phyloP scores from a whole-genome alignment of 2,888 invertebrate species.

The Drosophila quinaria region DNA sequence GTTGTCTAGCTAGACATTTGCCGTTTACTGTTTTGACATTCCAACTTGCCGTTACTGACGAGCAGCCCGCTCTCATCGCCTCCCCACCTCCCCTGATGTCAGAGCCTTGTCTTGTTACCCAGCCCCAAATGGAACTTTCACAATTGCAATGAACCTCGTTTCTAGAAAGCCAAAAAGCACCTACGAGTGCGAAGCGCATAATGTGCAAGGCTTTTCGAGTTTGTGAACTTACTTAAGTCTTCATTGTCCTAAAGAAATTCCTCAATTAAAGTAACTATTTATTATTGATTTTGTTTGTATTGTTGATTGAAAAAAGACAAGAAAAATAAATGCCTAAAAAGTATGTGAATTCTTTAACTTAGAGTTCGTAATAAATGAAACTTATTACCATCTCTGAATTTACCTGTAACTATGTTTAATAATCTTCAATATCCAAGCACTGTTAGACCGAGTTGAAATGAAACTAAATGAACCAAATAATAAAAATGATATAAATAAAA shows the following conservation, averaged over 20 bases:
- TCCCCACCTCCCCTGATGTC: conserved; percentile 37
- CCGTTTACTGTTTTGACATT: conserved; percentile 78
- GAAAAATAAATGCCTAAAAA: too few relatives aligned
- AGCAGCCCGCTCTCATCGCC: conserved; percentile 54
- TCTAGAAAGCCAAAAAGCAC: conserved; percentile 5
- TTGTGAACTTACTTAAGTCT: too few relatives aligned
- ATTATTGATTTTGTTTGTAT: neutral
- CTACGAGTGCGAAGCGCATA: neutral
- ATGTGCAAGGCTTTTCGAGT: neutral
- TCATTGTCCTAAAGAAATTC: too few relatives aligned
- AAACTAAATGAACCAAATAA: neutral
- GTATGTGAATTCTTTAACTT: too few relatives aligned
- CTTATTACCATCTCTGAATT: too few relatives aligned
- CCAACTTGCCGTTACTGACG: conserved; percentile 58
- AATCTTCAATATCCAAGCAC: too few relatives aligned
- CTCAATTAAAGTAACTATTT: neutral
- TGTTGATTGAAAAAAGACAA: neutral
- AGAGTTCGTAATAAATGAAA: too few relatives aligned
- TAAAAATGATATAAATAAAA: neutral
- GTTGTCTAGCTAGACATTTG: conserved; percentile 69
- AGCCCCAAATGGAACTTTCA: conserved; percentile 14
- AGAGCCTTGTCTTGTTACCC: conserved; percentile 34
- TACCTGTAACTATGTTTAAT: too few relatives aligned
- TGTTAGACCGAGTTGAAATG: too few relatives aligned
- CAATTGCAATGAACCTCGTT: conserved; percentile 18